These are phyloP conservation scores for Protophormia terraenovae DNA, from an alignment of 2,888 invertebrate species.

Conservation along the genomic window DNA sequence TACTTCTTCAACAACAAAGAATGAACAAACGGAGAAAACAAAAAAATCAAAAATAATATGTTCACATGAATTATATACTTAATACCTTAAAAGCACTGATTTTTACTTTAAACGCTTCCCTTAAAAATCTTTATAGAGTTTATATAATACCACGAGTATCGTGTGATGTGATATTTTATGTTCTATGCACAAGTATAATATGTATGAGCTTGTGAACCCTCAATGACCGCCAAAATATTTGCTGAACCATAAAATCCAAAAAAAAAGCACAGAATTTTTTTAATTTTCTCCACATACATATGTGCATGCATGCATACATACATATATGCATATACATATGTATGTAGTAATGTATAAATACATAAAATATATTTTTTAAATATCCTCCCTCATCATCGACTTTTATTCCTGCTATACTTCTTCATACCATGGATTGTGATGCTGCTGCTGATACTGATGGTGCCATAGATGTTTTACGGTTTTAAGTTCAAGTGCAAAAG, in stretches of 20 bases:
- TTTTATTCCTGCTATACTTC: neutral
- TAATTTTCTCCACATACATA: conserved; percentile 3
- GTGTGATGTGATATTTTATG: conserved; percentile 32
- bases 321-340: neutral
- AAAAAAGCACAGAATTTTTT: conserved; percentile 33
- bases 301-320: neutral
- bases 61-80: neutral
- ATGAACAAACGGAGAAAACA: neutral
- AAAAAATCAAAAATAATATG: neutral
- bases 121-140: conserved; percentile 31
- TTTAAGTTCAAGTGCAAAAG: conserved; percentile 71
- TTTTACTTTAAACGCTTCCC: neutral
- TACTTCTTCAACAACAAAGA: neutral
- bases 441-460: neutral
- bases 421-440: neutral
- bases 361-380: conserved; percentile 38
- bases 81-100: conserved; percentile 12
- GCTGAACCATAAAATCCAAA: conserved; percentile 65
- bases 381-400: conserved; percentile 36
- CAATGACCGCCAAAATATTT: conserved; percentile 69
- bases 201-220: conserved; percentile 46
- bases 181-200: conserved; percentile 30
- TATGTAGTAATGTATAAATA: neutral
- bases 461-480: conserved; percentile 46
- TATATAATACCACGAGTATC: neutral